Evolutionary conservation across 2,797 vertebrate genomes (phyloP), one percentile per base, ranked within the genome.

Genomic region (Hozukius guyotensis): DNA sequence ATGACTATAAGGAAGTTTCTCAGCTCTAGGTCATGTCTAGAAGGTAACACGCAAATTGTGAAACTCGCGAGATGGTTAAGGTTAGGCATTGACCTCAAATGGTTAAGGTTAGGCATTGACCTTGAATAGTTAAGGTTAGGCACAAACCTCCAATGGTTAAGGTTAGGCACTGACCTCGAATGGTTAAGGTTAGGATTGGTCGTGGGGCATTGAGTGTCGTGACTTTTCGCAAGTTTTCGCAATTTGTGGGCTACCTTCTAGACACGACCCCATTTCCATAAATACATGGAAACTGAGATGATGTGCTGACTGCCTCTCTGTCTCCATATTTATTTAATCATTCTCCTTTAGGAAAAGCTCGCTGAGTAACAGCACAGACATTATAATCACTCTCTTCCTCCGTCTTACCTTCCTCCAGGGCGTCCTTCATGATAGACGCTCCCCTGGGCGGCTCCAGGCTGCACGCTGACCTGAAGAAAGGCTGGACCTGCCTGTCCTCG

Each of bases 391-490:
- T 4, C 12, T 27, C 24, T 72, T 22, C 24, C 3, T 42, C 64
- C 22, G 36, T 56, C 90, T 93, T 88, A 99, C 99, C 98, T 95
- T 99, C 98, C 86, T 92, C 97, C 84, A 99, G 95, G 76, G 97
- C 98, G 8, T 96, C 95, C 91, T 96, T 98, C 95, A 99, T 97
- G 62, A 99, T 91, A 7, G 95, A 94, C 2, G 97, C 97, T 84
- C 98, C 98, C 85, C 94, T 96, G 64, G 95, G 96, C 8, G 95
- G 94, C 59, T 98, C 97, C 42, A 96, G 96, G 27, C 95, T 96
- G 88, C 91, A 95, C 75, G 96, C 94, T 31, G 97, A 96, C 86
- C 98, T 96, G 96, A 99, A 99, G 78, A 98, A 95, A 72, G 93
- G 87, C 63, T 96, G 95, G 5, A 60, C 70, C 71, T 86, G 73